A percentile compares a stretch with the other conserved stretches of the same genome.
Evolutionary conservation across 1,140 invertebrate genomes (phyloP).

Genomic region (Monomorium pharaonis): DNA sequence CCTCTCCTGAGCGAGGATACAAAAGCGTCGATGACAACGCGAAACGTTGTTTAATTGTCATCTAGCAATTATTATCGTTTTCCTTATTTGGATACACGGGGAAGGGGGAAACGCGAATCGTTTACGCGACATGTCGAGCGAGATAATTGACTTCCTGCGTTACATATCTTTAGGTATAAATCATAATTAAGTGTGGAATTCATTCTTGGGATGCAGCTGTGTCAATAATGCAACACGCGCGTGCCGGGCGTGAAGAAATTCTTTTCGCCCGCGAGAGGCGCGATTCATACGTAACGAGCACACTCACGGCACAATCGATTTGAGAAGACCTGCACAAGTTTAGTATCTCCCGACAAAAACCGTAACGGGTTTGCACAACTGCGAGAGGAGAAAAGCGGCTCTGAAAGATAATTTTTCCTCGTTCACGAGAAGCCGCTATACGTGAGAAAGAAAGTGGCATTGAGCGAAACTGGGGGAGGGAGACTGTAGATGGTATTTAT

Average conservation of each 20-base stretch:
- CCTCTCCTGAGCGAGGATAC: background rate
- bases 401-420: slow-evolving; percentile 17
- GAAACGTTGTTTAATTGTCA: slow-evolving; percentile 16
- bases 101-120: background rate
- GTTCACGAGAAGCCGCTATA: background rate
- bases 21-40: background rate
- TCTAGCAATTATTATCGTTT: no score
- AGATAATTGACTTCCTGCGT: background rate
- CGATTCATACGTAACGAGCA: background rate
- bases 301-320: background rate
- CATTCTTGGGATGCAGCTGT: background rate
- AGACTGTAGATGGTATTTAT: background rate
- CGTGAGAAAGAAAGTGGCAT: background rate
- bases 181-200: slow-evolving; percentile 1
- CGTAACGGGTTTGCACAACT: background rate
- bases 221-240: background rate
- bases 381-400: background rate
- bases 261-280: background rate
- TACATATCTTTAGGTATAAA: background rate
- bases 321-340: background rate
- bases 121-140: background rate
- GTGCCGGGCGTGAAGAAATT: background rate
- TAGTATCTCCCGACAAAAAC: background rate
- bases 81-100: no score
- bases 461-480: background rate